Percentiles rank a stretch among this genome's conserved stretches.
These are phyloP conservation scores for Gasteruption jaculator DNA, from an alignment of 2,888 invertebrate species.

Conservation along the genomic window DNA sequence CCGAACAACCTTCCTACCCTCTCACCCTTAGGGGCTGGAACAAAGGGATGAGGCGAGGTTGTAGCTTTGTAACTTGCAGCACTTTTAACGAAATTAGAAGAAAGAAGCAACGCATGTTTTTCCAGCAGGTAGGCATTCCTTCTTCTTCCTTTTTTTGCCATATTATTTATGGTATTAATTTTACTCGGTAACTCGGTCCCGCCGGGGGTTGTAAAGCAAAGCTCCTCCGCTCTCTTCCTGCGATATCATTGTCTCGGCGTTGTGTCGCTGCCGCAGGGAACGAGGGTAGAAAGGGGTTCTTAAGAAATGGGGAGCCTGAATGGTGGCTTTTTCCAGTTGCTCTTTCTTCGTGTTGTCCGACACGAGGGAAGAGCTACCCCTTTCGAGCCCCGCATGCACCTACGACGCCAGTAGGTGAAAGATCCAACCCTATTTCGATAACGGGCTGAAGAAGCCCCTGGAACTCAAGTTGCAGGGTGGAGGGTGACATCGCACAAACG, in stretches of 20 bases:
- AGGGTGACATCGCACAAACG: no score
- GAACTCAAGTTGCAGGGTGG: no score
- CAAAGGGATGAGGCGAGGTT: no score
- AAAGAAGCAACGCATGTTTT: no score
- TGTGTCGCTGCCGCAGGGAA: constrained; percentile 22
- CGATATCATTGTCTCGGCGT: constrained; percentile 50
- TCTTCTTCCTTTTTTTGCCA: constrained; percentile 48
- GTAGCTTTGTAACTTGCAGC: no score
- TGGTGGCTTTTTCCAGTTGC: constrained; percentile 35
- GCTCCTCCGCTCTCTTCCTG: constrained; percentile 37
- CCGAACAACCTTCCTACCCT: no score
- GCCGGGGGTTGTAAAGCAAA: constrained; percentile 49
- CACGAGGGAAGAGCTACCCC: constrained; percentile 23
- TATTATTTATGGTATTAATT: constrained; percentile 53
- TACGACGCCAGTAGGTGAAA: constrained; percentile 9
- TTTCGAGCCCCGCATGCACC: no score
- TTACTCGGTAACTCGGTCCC: constrained; percentile 40
- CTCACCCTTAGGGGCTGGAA: no score
- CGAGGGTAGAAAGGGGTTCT: constrained; percentile 38
- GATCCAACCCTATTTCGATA: no score
- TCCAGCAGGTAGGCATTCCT: no score
- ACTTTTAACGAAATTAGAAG: no score
- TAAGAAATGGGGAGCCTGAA: constrained; percentile 36
- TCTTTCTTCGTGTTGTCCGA: constrained; percentile 16
- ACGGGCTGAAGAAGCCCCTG: no score